Base-by-base conservation (phyloP, 2,888 invertebrate genomes). In the Pycnomerus fuliginosus region DNA sequence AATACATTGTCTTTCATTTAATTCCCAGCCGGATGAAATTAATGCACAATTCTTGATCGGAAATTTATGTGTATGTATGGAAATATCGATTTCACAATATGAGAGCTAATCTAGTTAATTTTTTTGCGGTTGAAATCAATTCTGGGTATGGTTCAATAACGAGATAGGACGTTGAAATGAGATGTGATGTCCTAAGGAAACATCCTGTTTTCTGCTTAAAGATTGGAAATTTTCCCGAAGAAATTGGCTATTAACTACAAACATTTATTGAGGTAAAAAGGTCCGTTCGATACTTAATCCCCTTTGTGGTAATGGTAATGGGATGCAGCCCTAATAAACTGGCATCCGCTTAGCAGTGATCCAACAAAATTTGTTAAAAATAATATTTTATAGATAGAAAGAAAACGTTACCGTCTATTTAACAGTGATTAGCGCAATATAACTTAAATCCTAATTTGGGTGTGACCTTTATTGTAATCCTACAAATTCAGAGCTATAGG, bases 401-500 rank as follows among this genome's bases (percentile, higher is more conserved):
- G n/a, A n/a, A n/a, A n/a, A n/a, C n/a, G 20, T 27, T 10, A 8
- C 27, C 4, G 11, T 10, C 35, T 42, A 42, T 42, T 42, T 42
- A 35, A 30, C 42, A 42, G 35, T 42, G 34, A 35, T 42, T 42
- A 42, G 27, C 35, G 29, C 35, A 42, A 30, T 42, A 31, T 42
- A 30, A 35, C 30, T 42, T 28, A 35, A 42, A 35, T 42, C 42
- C 35, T 42, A 36, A 42, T 42, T 42, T 35, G 42, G 35, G 35
- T 42, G 30, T 42, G 29, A 42, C 42, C 42, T 42, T 35, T n/a
- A n/a, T 20, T 42, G 42, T 42, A 42, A 42, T 42, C 42, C 42
- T 17, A 24, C 30, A 17, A 42, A 42, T 35, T 42, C 30, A 35
- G 35, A 36, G 35, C 35, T 14, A 35, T 35, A 24, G 42, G 41